Percentiles rank a stretch among this genome's conserved stretches.
These are phyloP conservation scores for Amyelois transitella DNA, from an alignment of 1,140 invertebrate species.

Conservation along the genomic window DNA sequence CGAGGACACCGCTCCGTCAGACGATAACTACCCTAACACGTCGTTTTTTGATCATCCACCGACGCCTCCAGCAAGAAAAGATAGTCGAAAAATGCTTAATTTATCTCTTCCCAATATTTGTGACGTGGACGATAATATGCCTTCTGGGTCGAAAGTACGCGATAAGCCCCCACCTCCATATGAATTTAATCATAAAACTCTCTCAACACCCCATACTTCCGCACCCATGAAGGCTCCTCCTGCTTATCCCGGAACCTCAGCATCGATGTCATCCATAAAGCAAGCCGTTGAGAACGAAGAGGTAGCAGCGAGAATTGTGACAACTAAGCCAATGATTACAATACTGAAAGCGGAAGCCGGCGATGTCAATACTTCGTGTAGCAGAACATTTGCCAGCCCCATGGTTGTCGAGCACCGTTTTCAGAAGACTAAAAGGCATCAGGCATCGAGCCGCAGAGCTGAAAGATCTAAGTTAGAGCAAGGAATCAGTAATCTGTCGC, in stretches of 20 bases:
- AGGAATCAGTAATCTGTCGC: conserved; percentile 51
- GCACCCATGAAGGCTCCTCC: conserved; percentile 46
- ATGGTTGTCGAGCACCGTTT: conserved; percentile 66
- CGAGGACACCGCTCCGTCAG: conserved; percentile 71
- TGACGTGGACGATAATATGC: conserved; percentile 37
- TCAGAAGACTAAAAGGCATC: conserved; percentile 65
- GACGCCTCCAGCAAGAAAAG: conserved; percentile 78
- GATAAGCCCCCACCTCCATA: conserved; percentile 65
- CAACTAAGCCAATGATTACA: conserved; percentile 79
- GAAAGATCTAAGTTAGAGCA: conserved; percentile 61
- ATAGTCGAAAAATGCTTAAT: conserved; percentile 75
- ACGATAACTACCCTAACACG: conserved; percentile 70
- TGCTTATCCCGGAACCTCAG: conserved; percentile 44
- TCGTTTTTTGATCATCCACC: conserved; percentile 74
- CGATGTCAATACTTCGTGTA: conserved; percentile 53
- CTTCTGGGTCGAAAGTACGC: conserved; percentile 28
- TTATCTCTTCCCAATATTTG: conserved; percentile 64
- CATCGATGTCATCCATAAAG: conserved; percentile 23
- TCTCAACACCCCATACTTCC: conserved; percentile 27
- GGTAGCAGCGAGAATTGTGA: conserved; percentile 79
- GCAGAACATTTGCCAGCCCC: conserved; percentile 66
- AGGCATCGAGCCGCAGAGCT: conserved; percentile 60
- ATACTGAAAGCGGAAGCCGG: conserved; percentile 80
- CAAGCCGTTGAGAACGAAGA: conserved; percentile 73
- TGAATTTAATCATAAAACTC: conserved; percentile 63